A percentile compares a stretch with the other conserved stretches of the same genome.
Conservation (phyloP, 2,113 vertebrate species). For the Pachyramphus minor region DNA sequence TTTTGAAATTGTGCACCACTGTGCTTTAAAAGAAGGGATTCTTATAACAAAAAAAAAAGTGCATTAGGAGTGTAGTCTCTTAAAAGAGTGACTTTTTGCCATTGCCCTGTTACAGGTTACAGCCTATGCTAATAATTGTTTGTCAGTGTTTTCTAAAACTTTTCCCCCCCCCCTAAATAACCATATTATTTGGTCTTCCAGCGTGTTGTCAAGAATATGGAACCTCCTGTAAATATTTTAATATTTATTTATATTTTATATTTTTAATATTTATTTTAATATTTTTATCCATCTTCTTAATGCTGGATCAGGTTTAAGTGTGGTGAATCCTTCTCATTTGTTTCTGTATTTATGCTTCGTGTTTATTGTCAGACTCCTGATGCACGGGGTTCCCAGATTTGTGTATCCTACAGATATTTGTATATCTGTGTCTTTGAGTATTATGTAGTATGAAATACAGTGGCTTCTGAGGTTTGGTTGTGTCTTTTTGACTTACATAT, state of each 20-base stretch:
- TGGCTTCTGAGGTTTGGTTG: background rate
- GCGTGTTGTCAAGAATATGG: background rate
- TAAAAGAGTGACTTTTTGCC: background rate
- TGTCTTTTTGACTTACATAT: background rate
- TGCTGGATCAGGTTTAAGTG: background rate
- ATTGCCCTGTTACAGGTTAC: background rate
- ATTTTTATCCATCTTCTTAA: fast-evolving
- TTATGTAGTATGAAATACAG: background rate
- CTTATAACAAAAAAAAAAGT: background rate
- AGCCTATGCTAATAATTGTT: too few species aligned
- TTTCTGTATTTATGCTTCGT: background rate
- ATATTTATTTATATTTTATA: too few species aligned
- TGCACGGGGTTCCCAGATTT: background rate
- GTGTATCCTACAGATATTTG: too few species aligned
- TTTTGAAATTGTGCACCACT: background rate
- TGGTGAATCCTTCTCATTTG: background rate
- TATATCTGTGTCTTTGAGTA: background rate
- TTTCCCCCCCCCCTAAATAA: background rate
- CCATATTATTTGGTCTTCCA: background rate
- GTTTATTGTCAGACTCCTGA: background rate
- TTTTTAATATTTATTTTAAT: background rate
- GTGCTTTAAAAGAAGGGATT: background rate
- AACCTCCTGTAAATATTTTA: background rate
- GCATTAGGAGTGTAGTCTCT: background rate
- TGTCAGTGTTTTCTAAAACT: background rate